Evolutionary conservation across 1,140 invertebrate genomes (phyloP).

Genomic region (Campoletis sonorensis): DNA sequence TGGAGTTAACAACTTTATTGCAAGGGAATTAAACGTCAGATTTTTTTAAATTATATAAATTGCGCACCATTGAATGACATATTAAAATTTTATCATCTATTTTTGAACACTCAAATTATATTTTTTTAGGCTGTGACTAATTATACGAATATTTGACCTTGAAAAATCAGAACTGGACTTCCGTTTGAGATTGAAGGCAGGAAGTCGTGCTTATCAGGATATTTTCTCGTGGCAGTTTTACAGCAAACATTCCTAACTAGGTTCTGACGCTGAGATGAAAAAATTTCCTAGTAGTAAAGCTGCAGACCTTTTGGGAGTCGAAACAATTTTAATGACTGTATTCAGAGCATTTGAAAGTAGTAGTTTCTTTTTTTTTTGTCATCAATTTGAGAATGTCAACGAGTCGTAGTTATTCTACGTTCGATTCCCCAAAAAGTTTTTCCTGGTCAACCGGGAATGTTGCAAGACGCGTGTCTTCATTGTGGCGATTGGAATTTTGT

Average conservation of each 20-base stretch:
- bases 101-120: too few species aligned
- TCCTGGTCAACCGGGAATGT: conserved; percentile 46
- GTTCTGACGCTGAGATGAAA: neutral
- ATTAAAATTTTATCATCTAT: too few species aligned
- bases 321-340: conserved; percentile 11
- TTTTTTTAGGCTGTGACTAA: too few species aligned
- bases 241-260: neutral
- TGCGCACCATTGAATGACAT: too few species aligned
- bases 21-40: too few species aligned
- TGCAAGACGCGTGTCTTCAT: conserved; percentile 48
- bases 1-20: too few species aligned
- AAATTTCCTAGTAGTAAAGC: neutral
- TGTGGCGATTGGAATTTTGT: conserved; percentile 55
- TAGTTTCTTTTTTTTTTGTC: neutral
- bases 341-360: neutral
- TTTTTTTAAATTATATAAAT: too few species aligned
- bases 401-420: conserved; percentile 54
- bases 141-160: conserved; percentile 47
- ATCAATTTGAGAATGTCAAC: conserved; percentile 47
- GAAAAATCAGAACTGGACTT: conserved; percentile 43
- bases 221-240: neutral
- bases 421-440: conserved; percentile 46
- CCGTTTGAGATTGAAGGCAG: neutral
- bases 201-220: neutral
- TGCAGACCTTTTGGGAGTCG: neutral